These are phyloP conservation scores for Isurus oxyrinchus DNA, from an alignment of 2,113 vertebrate species.

Conservation along the genomic window DNA sequence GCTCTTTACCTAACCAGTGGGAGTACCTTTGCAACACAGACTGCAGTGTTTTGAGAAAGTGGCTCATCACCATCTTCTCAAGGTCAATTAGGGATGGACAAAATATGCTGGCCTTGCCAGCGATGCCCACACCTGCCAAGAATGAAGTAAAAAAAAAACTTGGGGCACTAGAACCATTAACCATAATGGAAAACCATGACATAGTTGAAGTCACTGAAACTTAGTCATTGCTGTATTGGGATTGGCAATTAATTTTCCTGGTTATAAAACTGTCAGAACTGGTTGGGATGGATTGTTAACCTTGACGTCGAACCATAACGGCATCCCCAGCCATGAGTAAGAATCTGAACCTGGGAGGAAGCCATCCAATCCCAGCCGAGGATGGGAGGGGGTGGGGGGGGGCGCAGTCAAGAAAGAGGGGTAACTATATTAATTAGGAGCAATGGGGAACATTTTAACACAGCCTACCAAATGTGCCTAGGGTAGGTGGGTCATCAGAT, in stretches of 20 bases:
- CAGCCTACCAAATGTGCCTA: too few species aligned
- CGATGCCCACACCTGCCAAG: background rate
- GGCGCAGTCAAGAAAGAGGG: background rate
- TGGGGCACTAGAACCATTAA: background rate
- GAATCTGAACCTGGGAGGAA: too few species aligned
- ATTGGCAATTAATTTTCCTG: background rate
- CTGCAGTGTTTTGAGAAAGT: background rate
- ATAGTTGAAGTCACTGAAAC: background rate
- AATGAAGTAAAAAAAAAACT: background rate
- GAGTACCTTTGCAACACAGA: background rate
- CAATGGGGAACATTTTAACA: background rate
- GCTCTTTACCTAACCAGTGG: background rate
- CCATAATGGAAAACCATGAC: background rate
- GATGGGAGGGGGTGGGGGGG: too few species aligned
- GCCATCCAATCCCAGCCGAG: too few species aligned
- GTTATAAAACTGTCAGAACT: background rate
- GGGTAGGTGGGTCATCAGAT: background rate
- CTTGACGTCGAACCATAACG: too few species aligned
- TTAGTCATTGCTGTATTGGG: background rate
- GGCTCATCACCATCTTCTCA: background rate
- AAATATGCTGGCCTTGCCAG: background rate
- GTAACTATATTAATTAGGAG: background rate
- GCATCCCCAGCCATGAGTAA: too few species aligned
- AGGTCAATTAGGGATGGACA: background rate
- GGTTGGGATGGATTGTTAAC: background rate